Conservation (phyloP, 2,797 vertebrate species). For the Glossophaga mutica region DNA sequence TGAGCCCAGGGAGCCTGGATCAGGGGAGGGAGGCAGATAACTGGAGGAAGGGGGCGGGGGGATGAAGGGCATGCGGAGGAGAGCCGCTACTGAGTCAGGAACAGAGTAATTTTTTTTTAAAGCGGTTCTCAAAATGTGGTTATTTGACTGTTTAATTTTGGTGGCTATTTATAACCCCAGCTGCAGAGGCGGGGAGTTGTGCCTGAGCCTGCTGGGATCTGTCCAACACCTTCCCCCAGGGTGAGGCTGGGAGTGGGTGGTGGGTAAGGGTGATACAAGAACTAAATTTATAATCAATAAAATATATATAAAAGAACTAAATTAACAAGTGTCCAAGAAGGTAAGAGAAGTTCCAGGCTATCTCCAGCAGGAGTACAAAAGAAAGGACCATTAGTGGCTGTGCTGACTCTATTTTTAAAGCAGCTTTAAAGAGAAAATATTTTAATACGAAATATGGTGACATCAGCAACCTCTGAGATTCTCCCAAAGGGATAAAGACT, state of each 20-base stretch:
- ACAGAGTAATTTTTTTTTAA: not conserved
- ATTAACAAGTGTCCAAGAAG: slow-evolving; percentile 15
- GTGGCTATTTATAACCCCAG: slow-evolving; percentile 71
- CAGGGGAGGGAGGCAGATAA: slow-evolving; percentile 25
- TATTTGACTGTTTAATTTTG: slow-evolving; percentile 70
- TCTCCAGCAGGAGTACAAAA: not conserved
- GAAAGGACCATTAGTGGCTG: not conserved
- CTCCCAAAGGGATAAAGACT: not conserved
- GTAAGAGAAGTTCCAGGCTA: slow-evolving; percentile 6
- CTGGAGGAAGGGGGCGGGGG: not conserved
- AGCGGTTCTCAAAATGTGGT: slow-evolving; percentile 64
- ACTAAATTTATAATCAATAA: no score
- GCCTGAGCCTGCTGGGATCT: slow-evolving; percentile 56
- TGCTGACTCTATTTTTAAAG: slow-evolving; percentile 12
- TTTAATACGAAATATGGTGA: slow-evolving; percentile 17
- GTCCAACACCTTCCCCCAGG: slow-evolving; percentile 47
- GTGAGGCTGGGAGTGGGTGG: not conserved
- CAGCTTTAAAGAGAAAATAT: not conserved
- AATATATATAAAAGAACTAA: no score
- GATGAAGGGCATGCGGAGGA: not conserved
- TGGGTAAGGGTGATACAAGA: slow-evolving; percentile 2
- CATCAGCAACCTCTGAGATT: not conserved
- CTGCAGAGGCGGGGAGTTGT: slow-evolving; percentile 60
- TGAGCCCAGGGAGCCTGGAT: slow-evolving; percentile 43
- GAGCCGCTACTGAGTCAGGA: slow-evolving; percentile 22